These are phyloP conservation scores for Fratercula arctica DNA, from an alignment of 2,797 vertebrate genomes.

Conservation along the genomic window DNA sequence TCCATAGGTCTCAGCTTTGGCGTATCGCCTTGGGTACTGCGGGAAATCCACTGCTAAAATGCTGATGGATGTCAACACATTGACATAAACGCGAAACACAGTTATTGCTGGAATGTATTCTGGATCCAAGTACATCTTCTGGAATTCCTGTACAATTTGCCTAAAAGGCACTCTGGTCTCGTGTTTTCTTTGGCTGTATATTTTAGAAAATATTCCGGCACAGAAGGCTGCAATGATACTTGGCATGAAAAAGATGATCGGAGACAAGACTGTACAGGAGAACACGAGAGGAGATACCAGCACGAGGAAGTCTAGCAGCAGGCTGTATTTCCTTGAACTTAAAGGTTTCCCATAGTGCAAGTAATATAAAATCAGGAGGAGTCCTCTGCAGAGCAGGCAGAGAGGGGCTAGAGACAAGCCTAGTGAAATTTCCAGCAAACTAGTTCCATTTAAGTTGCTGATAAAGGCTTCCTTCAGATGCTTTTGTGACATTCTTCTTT, in stretches of 20 bases:
- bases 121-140: constrained; percentile 74
- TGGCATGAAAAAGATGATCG: constrained; percentile 74
- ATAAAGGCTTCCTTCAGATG: constrained; percentile 90
- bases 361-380: constrained; percentile 81
- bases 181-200: constrained; percentile 69
- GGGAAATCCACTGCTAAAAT: constrained; percentile 95
- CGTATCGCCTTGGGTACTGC: constrained; percentile 90
- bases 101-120: constrained; percentile 86
- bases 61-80: constrained; percentile 87
- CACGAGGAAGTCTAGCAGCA: constrained; percentile 85
- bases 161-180: constrained; percentile 7
- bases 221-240: constrained; percentile 62
- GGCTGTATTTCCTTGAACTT: constrained; percentile 67
- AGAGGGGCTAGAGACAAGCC: constrained; percentile 84
- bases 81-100: constrained; percentile 85
- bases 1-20: constrained; percentile 95
- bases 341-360: constrained; percentile 68
- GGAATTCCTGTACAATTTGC: constrained; percentile 75
- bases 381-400: constrained; percentile 86
- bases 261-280: constrained; percentile 85
- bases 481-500: constrained; percentile 82
- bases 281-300: constrained; percentile 85
- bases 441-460: constrained; percentile 92
- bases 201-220: constrained; percentile 67
- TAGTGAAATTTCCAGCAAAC: constrained; percentile 83